phyloP scores from a whole-genome alignment of 2,888 invertebrate species.

The Sialis lutaria region DNA sequence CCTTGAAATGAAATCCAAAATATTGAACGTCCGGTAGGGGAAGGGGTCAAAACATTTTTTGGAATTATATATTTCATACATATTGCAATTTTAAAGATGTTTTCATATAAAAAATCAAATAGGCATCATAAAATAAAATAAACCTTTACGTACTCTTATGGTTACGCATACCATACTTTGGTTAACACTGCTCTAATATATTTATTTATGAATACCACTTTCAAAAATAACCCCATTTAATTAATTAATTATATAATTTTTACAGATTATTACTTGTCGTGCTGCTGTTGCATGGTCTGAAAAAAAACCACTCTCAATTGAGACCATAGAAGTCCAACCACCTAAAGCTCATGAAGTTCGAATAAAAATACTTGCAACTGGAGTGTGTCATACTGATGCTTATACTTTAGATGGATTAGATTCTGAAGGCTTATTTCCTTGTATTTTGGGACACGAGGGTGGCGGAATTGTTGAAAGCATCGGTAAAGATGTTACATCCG shows the following conservation, averaged over 20 bases:
- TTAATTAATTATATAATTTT: constrained; percentile 3
- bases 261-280: constrained; percentile 56
- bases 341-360: constrained; percentile 88
- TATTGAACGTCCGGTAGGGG: no score
- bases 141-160: no score
- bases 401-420: constrained; percentile 78
- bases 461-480: constrained; percentile 93
- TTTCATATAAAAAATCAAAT: no score
- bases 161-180: no score
- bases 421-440: constrained; percentile 83
- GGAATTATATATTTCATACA: no score
- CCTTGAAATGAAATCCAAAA: no score
- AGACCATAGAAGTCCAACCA: constrained; percentile 85
- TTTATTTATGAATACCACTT: neutral
- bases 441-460: constrained; percentile 92
- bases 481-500: constrained; percentile 76
- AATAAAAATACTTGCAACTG: constrained; percentile 61
- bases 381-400: constrained; percentile 84
- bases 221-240: neutral
- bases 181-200: neutral
- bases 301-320: constrained; percentile 74
- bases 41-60: no score
- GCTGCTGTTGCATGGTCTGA: constrained; percentile 97
- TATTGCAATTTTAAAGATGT: no score
- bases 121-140: no score